Conservation (phyloP, 2,113 vertebrate species). For the Cololabis saira region DNA sequence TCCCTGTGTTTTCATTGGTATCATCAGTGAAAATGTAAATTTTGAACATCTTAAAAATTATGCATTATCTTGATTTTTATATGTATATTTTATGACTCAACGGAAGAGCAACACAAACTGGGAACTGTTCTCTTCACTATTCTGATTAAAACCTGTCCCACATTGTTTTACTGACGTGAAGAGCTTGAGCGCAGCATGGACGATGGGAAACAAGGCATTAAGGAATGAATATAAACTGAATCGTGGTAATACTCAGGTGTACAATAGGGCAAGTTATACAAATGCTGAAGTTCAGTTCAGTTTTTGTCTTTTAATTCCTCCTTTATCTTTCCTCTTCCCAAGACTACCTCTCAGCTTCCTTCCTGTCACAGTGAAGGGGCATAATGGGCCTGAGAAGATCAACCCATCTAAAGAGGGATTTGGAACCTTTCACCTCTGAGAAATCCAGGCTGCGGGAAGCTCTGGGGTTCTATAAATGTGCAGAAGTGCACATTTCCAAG, state of each 20-base stretch:
- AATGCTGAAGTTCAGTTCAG: slow-evolving; percentile 76
- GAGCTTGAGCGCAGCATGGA: slow-evolving; percentile 25
- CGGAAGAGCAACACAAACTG: background rate
- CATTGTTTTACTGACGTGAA: slow-evolving; percentile 52
- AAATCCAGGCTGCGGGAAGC: slow-evolving; percentile 69
- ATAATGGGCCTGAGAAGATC: slow-evolving; percentile 82
- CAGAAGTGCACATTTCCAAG: slow-evolving; percentile 66
- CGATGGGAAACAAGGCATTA: slow-evolving; percentile 71
- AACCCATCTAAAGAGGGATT: slow-evolving; percentile 82
- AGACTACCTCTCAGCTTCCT: slow-evolving; percentile 68
- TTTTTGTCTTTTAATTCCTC: slow-evolving; percentile 73
- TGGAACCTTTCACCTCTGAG: slow-evolving; percentile 79
- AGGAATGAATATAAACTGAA: slow-evolving; percentile 67
- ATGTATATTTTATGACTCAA: no score
- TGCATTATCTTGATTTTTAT: no score
- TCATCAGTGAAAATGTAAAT: no score
- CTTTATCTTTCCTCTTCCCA: slow-evolving; percentile 73
- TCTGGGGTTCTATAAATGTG: slow-evolving; percentile 64
- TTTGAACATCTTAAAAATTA: no score
- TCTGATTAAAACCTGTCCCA: slow-evolving; percentile 21
- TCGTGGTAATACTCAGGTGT: slow-evolving; percentile 67
- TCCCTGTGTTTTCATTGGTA: no score
- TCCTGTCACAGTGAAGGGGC: slow-evolving; percentile 76
- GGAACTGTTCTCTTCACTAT: slow-evolving; percentile 3
- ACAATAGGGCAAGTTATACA: slow-evolving; percentile 76